Evolutionary conservation across 1,140 invertebrate species (phyloP), one percentile per base, ranked within the genome.

Genomic region (Chrysopa pallens): DNA sequence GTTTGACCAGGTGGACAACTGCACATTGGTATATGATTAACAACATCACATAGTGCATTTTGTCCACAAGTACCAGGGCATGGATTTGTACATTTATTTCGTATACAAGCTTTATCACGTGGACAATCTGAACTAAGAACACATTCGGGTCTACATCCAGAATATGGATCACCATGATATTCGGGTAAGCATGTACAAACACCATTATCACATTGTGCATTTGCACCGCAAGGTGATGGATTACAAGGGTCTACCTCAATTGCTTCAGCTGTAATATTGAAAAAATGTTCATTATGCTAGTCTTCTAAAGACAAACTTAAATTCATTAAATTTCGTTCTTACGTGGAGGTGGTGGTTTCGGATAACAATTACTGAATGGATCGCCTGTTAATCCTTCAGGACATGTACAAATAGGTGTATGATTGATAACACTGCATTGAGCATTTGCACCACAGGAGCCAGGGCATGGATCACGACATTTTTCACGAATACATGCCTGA

Each of bases 11-110:
- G 56, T 29, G 75, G 67, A 53, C 80, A 84, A 40, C 65, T 70
- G 50, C 83, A 87, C 44, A 80, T 72, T 9, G 82, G 78, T 47
- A 79, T 67, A 56, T 86, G 83, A 59, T 80, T 81, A 6, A 79
- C 60, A 2, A 83, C 78, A 47, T 68, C 67, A 52, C 84, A 88
- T 29, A 74, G 57, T 2, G 83, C 79, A 56, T 80, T 78, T 36
- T 66, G 53, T 28, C 80, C 83, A 53, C 84, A 82, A 12, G 68
- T 72, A 42, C 75, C 77, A 12, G 66, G 59, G 51, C 82, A 86
- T 7, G 80, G 80, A 57, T 84, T 67, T 38, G 63, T 51, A 57
- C 82, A 86, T 50, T 75, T 78, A 47, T 73, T 77, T 48, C 64
- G 67, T 7, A 78, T 63, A 57, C 84, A 86, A 36, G 81, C 76